A percentile compares a stretch with the other conserved stretches of the same genome.
These are phyloP conservation scores for Epinotia demarniana DNA, from an alignment of 2,888 invertebrate species.

Conservation along the genomic window DNA sequence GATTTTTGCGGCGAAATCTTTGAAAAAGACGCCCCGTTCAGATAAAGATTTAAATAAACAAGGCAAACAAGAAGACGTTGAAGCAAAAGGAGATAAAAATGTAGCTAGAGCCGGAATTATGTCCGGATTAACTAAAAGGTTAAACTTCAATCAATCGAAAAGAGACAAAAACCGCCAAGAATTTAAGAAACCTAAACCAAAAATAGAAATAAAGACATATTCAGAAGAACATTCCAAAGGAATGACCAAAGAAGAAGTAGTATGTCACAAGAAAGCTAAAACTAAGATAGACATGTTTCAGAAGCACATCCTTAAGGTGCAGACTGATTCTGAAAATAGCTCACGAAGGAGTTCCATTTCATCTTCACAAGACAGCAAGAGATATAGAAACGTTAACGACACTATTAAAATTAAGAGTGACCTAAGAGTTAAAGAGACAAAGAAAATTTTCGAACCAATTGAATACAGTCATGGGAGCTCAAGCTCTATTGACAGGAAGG, in stretches of 20 bases:
- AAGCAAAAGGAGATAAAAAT: slow-evolving; percentile 55
- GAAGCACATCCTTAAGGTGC: slow-evolving; percentile 74
- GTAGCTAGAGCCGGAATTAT: slow-evolving; percentile 66
- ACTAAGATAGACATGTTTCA: slow-evolving; percentile 81
- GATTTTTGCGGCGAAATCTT: slow-evolving; percentile 64
- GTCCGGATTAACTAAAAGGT: slow-evolving; percentile 70
- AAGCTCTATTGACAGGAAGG: slow-evolving; percentile 61
- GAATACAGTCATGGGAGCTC: slow-evolving; percentile 60
- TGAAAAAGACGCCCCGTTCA: slow-evolving; percentile 59
- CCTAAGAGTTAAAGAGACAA: slow-evolving; percentile 67
- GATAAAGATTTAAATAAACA: slow-evolving; percentile 46
- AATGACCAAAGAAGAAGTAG: slow-evolving; percentile 71
- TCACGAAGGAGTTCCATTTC: slow-evolving; percentile 70
- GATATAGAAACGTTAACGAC: slow-evolving; percentile 50
- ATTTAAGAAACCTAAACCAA: slow-evolving; percentile 63
- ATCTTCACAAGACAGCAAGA: slow-evolving; percentile 66
- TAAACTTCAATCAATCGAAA: slow-evolving; percentile 73
- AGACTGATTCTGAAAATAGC: slow-evolving; percentile 74
- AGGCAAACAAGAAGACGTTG: slow-evolving; percentile 48
- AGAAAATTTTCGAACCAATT: slow-evolving; percentile 70
- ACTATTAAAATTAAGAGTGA: slow-evolving; percentile 48
- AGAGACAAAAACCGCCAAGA: slow-evolving; percentile 65
- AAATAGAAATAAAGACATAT: slow-evolving; percentile 77
- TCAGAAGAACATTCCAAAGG: slow-evolving; percentile 68
- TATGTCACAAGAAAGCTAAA: slow-evolving; percentile 78